Percentiles rank a stretch among this genome's conserved stretches.
These are phyloP conservation scores for Tragelaphus scriptus DNA, from an alignment of 2,113 vertebrate genomes.

Conservation along the genomic window DNA sequence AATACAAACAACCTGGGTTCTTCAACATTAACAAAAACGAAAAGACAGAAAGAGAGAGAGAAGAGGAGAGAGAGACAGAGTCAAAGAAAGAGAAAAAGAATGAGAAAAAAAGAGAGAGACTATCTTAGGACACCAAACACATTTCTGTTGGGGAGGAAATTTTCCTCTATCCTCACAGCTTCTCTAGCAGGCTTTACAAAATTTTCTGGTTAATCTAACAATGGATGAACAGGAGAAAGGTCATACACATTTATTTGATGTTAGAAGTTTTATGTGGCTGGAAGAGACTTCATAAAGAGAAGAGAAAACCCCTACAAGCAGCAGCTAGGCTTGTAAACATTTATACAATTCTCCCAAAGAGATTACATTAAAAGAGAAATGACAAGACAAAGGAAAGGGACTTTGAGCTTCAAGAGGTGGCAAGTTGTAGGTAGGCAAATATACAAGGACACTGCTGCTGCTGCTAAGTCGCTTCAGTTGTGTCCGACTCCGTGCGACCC, in stretches of 20 bases:
- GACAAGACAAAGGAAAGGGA: not conserved
- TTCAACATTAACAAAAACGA: not conserved
- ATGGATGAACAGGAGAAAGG: not conserved
- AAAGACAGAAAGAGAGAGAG: not conserved
- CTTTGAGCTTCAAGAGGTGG: not conserved
- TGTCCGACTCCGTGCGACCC: no score
- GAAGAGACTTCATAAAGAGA: not conserved
- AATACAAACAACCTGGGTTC: not conserved
- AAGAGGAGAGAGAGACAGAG: not conserved
- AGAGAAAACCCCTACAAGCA: not conserved
- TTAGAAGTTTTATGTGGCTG: not conserved
- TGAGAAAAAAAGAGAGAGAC: not conserved
- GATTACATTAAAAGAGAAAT: not conserved
- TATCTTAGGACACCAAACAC: not conserved
- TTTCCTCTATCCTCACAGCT: not conserved
- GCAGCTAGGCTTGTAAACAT: not conserved
- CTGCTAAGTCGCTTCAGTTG: no score
- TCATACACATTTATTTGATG: not conserved
- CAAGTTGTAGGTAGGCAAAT: not conserved
- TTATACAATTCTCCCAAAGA: not conserved
- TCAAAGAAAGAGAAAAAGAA: not conserved
- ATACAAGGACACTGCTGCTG: not conserved
- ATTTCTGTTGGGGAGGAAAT: not conserved
- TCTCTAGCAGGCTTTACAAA: not conserved
- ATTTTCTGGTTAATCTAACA: not conserved